These are phyloP conservation scores for Meloidogyne exigua DNA, from an alignment of 1,140 invertebrate species.

Conservation along the genomic window DNA sequence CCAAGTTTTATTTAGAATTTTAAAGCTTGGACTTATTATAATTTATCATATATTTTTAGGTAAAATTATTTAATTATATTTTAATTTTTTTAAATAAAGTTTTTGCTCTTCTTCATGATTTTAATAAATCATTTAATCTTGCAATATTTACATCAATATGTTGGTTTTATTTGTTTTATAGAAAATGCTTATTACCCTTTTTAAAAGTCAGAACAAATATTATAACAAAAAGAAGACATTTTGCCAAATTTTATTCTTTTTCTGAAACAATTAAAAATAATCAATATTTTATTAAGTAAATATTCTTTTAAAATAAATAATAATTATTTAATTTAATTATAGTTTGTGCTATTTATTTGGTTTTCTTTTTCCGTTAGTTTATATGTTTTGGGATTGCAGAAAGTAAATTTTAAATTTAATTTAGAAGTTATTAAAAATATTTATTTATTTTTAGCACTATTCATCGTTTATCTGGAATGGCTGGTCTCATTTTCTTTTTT, in stretches of 20 bases:
- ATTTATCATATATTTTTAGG: neutral
- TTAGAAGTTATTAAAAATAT: neutral
- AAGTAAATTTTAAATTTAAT: neutral
- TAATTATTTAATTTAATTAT: neutral
- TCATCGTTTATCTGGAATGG: slow-evolving; percentile 66
- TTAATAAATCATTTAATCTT: neutral
- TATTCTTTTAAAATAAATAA: neutral
- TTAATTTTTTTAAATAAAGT: slow-evolving; percentile 1
- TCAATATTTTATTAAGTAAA: neutral
- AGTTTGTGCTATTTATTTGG: neutral
- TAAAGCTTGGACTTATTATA: neutral
- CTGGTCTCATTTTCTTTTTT: slow-evolving; percentile 60
- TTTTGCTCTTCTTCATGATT: slow-evolving; percentile 22
- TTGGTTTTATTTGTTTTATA: slow-evolving; percentile 22
- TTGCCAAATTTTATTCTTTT: neutral
- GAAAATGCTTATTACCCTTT: slow-evolving; percentile 13
- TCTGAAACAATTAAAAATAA: neutral
- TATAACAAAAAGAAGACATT: slow-evolving; percentile 1
- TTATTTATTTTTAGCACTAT: slow-evolving; percentile 67
- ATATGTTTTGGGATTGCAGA: neutral
- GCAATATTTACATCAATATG: slow-evolving; percentile 9
- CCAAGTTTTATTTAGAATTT: neutral
- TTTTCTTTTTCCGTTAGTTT: neutral
- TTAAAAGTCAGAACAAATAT: slow-evolving; percentile 7
- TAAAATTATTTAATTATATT: neutral